Base-by-base conservation (phyloP, 2,888 invertebrate genomes). In the Steinernema carpocapsae region DNA sequence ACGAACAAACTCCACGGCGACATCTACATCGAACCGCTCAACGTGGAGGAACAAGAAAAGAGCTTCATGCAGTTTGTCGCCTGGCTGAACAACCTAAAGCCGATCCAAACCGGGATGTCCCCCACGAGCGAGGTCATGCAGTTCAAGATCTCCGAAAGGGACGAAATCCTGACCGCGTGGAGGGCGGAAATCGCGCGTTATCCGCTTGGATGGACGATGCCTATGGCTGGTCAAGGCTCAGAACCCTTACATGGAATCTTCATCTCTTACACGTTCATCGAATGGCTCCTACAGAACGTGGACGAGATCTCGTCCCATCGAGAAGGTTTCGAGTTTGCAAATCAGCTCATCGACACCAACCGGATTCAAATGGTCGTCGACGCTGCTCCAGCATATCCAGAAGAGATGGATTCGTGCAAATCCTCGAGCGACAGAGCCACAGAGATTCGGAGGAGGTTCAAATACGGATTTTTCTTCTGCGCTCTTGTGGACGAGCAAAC, bases 391-490 rank as follows among this genome's bases (percentile, higher is more conserved):
- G 75, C 43, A n/a, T 48, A 7, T 14, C 48, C 48, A 17, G 70
- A 71, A 22, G 76, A 76, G 24, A 42, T 56, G 42, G 76, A 76
- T 37, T 73, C 76, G n/a, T 70, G 70, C 46, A 75, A 75, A 70
- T 51, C 73, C 4, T 51, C 52, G 1, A 37, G 64, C 7, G 12
- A 72, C 46, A 70, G 75, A 29, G 70, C 64, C 12, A 79, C 79
- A 2, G 19, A 43, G 42, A 75, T 72, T 6, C 29, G 72, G 26
- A 19, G 59, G 0, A 92, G 92, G 0, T 93, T 95, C 85, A 91
- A 94, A 70, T 92, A 93, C 76, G 97, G 97, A 0, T 97, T 96
- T 89, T 95, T 94, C 88, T 91, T 97, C 84, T 97, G 95, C 87
- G 93, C 92, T 86, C 92, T 97, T 78, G 91, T 93, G 42, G 64